Evolutionary conservation across 2,113 vertebrate genomes (phyloP).

Genomic region (Upupa epops): DNA sequence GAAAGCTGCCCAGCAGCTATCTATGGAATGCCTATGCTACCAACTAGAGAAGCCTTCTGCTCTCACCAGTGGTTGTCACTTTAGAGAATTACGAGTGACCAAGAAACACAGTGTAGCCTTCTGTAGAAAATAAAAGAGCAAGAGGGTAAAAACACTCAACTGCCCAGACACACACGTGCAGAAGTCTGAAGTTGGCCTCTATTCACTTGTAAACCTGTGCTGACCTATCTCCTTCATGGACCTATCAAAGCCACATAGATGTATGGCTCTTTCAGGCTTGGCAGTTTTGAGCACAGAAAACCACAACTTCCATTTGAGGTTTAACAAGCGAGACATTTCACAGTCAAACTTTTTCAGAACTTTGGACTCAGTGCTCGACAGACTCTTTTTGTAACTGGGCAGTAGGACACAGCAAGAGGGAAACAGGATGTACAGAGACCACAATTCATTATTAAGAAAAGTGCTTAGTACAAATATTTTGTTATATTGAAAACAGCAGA

Average conservation of each 20-base stretch:
- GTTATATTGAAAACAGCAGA: not conserved
- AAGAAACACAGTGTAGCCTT: not conserved
- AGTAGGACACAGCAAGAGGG: not conserved
- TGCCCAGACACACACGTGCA: not conserved
- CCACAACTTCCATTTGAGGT: not conserved
- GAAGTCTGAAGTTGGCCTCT: not conserved
- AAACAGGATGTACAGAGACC: not conserved
- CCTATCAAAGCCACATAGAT: not conserved
- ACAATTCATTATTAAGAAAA: not conserved
- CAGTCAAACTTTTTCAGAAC: conserved; percentile 2
- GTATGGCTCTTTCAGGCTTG: not conserved
- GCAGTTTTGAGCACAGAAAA: not conserved
- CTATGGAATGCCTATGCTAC: not conserved
- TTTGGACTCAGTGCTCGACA: not conserved
- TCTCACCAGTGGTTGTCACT: not conserved
- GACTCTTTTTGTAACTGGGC: not conserved
- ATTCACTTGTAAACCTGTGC: not conserved
- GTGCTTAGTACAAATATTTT: not conserved
- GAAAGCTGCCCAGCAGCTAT: not conserved
- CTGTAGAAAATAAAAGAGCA: not conserved
- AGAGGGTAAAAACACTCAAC: not conserved
- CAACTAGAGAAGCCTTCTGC: not conserved
- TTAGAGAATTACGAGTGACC: not conserved
- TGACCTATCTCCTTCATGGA: not conserved
- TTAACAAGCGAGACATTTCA: not conserved